Evolutionary conservation across 2,888 invertebrate genomes (phyloP).

Genomic region (Microchrysa polita): DNA sequence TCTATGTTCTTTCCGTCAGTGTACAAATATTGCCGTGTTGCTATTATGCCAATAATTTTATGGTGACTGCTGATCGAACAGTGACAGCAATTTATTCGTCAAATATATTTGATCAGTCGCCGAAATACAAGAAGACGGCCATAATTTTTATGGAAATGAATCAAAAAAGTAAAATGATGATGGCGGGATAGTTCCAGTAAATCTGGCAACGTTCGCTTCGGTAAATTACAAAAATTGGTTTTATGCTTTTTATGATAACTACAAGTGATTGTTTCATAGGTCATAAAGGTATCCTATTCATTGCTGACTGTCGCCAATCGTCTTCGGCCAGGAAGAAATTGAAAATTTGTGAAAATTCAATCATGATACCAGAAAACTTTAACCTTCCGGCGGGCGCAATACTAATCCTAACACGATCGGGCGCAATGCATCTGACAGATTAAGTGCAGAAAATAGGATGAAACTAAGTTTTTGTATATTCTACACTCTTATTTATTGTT

Average conservation of each 20-base stretch:
- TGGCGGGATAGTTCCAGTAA: conserved; percentile 38
- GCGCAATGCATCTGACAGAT: no score
- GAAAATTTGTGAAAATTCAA: no score
- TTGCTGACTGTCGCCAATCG: neutral
- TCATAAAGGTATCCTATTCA: neutral
- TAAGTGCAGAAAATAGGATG: no score
- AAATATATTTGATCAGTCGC: conserved; percentile 32
- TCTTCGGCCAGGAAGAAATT: no score
- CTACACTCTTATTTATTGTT: no score
- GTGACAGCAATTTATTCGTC: conserved; percentile 39
- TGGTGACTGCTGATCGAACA: conserved; percentile 23
- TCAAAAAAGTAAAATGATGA: neutral
- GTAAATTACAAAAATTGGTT: neutral
- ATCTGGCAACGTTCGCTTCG: neutral
- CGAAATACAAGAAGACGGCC: conserved; percentile 34
- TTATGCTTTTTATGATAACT: neutral
- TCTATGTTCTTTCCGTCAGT: neutral
- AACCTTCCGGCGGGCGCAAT: no score
- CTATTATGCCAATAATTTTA: conserved; percentile 34
- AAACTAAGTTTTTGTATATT: no score
- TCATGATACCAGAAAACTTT: no score
- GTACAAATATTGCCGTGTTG: conserved; percentile 32
- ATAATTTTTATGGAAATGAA: conserved; percentile 43
- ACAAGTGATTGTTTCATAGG: neutral
- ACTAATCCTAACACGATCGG: no score